Percentiles rank a stretch among this genome's conserved stretches.
phyloP scores from a whole-genome alignment of 2,113 vertebrate species.

The Coracopsis vasa region DNA sequence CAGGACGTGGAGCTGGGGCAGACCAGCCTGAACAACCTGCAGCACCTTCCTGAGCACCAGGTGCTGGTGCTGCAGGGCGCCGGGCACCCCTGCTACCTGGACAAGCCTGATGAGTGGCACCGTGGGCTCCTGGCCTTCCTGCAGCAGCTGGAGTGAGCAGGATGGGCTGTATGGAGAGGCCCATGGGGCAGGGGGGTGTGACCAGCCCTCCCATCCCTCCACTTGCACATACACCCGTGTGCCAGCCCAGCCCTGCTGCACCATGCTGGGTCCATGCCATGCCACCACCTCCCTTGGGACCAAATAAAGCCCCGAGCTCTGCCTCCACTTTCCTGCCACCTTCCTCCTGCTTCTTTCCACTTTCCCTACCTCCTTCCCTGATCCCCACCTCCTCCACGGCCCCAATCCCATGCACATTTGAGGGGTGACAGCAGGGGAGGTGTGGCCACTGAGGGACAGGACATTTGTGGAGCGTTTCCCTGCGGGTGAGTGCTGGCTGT shows the following conservation, averaged over 20 bases:
- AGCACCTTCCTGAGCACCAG: slow-evolving; percentile 83
- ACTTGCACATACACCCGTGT: neutral
- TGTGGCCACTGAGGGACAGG: neutral
- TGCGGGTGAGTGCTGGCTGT: neutral
- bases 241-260: neutral
- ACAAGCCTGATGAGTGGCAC: slow-evolving; percentile 90
- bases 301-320: slow-evolving; percentile 35
- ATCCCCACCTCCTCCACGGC: neutral
- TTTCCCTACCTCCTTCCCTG: neutral
- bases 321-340: neutral
- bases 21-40: slow-evolving; percentile 83
- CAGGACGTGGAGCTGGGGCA: slow-evolving; percentile 86
- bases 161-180: rapidly evolving
- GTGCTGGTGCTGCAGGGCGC: slow-evolving; percentile 88
- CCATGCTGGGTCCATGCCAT: neutral
- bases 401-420: rapidly evolving
- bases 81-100: slow-evolving; percentile 93
- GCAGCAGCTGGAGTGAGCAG: slow-evolving; percentile 66
- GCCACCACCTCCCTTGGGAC: neutral
- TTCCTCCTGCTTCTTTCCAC: neutral
- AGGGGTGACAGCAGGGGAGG: neutral
- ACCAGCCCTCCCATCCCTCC: neutral
- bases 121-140: slow-evolving; percentile 84
- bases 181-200: neutral
- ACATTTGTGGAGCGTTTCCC: neutral